Base-by-base conservation (phyloP, 2,797 vertebrate genomes). In the Syngnathus acus region DNA sequence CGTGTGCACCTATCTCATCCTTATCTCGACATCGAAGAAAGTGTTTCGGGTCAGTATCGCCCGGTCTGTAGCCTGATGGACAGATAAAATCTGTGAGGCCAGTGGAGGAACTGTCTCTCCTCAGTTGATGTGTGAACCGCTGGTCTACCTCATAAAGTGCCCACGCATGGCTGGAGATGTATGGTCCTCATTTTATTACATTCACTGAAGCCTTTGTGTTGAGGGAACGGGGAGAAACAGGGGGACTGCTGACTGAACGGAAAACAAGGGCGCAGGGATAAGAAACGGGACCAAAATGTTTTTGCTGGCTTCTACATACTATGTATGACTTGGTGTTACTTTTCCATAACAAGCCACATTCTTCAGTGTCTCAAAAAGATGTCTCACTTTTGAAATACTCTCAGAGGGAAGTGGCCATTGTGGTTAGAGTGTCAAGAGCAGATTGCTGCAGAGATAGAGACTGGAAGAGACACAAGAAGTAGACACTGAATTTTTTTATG, bases 161-260 rank as follows among this genome's bases (percentile, higher is more conserved):
- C 65, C 82, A 88, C 42, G 87, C 88, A 81, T 82, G 85, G 77
- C 68, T 86, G 82, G 72, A 77, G 81, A 64, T 89, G 81, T 87
- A 88, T 89, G 71, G 83, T 53, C 76, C 81, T 88, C 68, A 76
- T 86, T 87, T 89, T 81, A 84, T 84, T 78, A 73, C 82, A 77
- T 85, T 82, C 84, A 77, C 81, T 68, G 64, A 70, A 72, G 73
- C 40, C n/a, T 78, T 75, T 73, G 68, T 68, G 53, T 13, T 43
- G 61, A 64, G 42, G 40, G 40, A 23, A 23, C 14, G 16, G 57
- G 57, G 37, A 26, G 57, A 21, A 32, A 57, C 73, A 65, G 64
- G 55, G 65, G 39, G 53, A 39, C 57, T 51, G 76, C 57, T 67
- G 84, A 86, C 75, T 76, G 80, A 83, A 77, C 73, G 62, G 65